phyloP scores from a whole-genome alignment of 2,113 vertebrate species.

The Limnothrissa miodon region DNA sequence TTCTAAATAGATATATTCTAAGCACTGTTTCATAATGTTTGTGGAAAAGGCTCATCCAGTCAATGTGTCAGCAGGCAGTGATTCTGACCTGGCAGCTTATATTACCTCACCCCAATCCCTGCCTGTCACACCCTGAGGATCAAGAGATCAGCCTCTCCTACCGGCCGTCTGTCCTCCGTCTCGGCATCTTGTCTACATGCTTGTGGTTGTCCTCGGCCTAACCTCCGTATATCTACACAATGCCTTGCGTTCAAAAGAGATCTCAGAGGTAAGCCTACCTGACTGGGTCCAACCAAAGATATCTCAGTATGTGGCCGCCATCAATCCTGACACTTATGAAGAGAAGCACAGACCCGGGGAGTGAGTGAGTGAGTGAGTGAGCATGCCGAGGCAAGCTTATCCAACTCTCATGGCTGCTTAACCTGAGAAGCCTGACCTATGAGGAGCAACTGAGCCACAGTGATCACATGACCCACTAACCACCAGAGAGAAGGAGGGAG shows the following conservation, averaged over 20 bases:
- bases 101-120: slow-evolving; percentile 33
- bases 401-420: slow-evolving; percentile 44
- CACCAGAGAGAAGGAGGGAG: neutral
- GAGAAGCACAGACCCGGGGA: neutral
- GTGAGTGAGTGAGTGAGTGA: neutral
- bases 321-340: neutral
- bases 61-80: neutral
- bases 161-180: slow-evolving; percentile 34
- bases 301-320: neutral
- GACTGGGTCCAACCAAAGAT: neutral
- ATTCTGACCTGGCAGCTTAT: slow-evolving; percentile 30
- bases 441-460: slow-evolving; percentile 28
- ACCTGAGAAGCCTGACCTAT: slow-evolving; percentile 37
- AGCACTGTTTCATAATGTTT: neutral
- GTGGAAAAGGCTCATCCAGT: neutral
- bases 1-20: too few relatives aligned
- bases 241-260: neutral
- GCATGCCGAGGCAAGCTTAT: slow-evolving; percentile 54
- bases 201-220: neutral
- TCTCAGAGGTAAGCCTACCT: neutral
- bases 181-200: slow-evolving; percentile 2
- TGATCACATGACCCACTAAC: slow-evolving; percentile 52
- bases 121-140: slow-evolving; percentile 48
- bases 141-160: slow-evolving; percentile 57
- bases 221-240: neutral